Conservation (phyloP, 37 sponge, comb jelly and placozoan species). For the Geodia barretti region DNA sequence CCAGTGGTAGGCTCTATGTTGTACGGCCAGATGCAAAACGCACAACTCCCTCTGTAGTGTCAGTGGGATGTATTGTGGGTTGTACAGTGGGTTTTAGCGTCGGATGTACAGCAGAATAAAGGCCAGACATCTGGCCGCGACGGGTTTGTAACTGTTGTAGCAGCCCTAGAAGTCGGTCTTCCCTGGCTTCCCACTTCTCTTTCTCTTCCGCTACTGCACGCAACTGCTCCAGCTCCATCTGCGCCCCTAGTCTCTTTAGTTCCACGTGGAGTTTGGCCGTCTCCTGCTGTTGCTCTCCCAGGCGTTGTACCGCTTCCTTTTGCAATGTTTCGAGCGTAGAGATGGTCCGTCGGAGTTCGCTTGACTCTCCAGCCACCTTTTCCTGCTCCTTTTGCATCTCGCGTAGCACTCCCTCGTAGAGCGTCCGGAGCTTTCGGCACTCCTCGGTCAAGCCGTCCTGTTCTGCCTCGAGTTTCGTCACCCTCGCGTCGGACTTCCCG, state of each 20-base stretch:
- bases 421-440: no score
- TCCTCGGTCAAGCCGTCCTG: not conserved
- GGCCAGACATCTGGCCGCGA: no score
- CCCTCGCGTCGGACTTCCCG: not conserved
- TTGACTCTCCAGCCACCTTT: no score
- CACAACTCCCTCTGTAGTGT: no score
- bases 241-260: not conserved
- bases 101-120: no score
- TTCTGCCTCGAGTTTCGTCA: not conserved
- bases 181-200: conserved; percentile 43
- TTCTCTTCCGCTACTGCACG: conserved; percentile 12
- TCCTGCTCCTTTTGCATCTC: conserved; percentile 1
- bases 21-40: no score
- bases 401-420: not conserved
- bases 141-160: no score
- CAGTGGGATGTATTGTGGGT: no score
- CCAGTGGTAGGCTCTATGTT: no score
- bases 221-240: conserved; percentile 9
- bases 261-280: not conserved
- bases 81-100: no score
- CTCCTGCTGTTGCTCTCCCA: not conserved
- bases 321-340: no score
- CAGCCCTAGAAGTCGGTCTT: conserved; percentile 17
- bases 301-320: not conserved
- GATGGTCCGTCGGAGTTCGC: no score